Conservation (phyloP, 2,888 invertebrate species). For the Drosophila neotestacea region DNA sequence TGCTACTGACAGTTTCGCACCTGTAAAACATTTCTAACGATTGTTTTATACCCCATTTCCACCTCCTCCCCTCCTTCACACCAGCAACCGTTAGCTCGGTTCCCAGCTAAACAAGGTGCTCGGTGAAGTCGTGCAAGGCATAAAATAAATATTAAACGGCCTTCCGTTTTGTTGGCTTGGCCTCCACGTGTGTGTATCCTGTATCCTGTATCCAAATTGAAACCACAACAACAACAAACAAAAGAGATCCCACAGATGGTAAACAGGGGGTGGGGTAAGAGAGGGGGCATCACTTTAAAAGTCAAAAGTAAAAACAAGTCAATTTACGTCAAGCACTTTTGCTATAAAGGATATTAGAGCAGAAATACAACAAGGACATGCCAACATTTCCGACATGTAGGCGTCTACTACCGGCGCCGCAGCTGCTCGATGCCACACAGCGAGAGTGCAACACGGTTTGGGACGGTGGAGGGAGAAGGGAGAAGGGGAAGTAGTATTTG, state of each 20-base stretch:
- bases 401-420: constrained; percentile 79
- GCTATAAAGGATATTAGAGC: constrained; percentile 82
- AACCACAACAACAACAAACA: constrained; percentile 76
- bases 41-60: neutral
- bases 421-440: constrained; percentile 47
- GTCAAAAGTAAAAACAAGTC: constrained; percentile 82
- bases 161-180: constrained; percentile 62
- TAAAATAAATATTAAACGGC: constrained; percentile 79
- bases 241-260: constrained; percentile 14
- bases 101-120: constrained; percentile 45
- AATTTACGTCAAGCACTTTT: constrained; percentile 82
- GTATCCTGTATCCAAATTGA: constrained; percentile 76
- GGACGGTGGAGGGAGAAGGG: neutral
- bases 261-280: neutral
- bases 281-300: constrained; percentile 68
- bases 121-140: constrained; percentile 57
- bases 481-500: neutral
- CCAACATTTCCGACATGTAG: constrained; percentile 81
- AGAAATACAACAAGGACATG: constrained; percentile 81
- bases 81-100: neutral
- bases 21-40: constrained; percentile 57
- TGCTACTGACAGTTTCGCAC: constrained; percentile 62
- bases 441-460: no score
- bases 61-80: neutral
- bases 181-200: constrained; percentile 43